Conservation (phyloP, 2,797 vertebrate species). For the Microctenopoma steveboyesi region DNA sequence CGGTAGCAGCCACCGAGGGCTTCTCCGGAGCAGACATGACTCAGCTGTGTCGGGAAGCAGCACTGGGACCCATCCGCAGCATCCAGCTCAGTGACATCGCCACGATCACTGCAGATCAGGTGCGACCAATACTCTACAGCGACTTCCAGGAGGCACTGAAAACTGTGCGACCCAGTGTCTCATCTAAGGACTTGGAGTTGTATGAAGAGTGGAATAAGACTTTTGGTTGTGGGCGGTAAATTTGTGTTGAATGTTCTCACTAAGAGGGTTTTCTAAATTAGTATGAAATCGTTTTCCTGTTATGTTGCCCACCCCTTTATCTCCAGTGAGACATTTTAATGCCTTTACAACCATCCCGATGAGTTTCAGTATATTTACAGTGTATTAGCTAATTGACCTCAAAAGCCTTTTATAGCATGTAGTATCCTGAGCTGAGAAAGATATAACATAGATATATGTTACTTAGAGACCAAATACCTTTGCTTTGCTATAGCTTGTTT, state of each 20-base stretch:
- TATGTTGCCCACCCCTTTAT: neutral
- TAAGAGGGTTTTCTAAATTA: neutral
- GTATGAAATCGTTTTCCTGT: neutral
- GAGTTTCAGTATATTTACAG: neutral
- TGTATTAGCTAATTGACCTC: no score
- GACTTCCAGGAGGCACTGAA: constrained; percentile 93
- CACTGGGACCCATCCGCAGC: constrained; percentile 95
- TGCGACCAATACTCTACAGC: constrained; percentile 87
- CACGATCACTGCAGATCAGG: constrained; percentile 90
- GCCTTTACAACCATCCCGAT: neutral
- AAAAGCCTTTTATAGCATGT: no score
- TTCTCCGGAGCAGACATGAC: constrained; percentile 98
- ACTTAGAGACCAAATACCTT: neutral
- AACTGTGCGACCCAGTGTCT: constrained; percentile 92
- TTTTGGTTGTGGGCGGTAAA: constrained; percentile 91
- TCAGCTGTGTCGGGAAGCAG: constrained; percentile 94
- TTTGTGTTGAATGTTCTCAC: neutral
- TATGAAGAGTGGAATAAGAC: constrained; percentile 95
- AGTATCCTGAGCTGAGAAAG: no score
- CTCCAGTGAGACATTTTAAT: neutral
- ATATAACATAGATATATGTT: no score
- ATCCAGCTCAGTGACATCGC: constrained; percentile 89
- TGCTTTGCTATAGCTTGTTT: neutral
- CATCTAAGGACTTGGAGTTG: constrained; percentile 89
- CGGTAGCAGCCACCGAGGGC: constrained; percentile 85